phyloP scores from a whole-genome alignment of 2,888 invertebrate genomes.

The Penaeus monodon region DNA sequence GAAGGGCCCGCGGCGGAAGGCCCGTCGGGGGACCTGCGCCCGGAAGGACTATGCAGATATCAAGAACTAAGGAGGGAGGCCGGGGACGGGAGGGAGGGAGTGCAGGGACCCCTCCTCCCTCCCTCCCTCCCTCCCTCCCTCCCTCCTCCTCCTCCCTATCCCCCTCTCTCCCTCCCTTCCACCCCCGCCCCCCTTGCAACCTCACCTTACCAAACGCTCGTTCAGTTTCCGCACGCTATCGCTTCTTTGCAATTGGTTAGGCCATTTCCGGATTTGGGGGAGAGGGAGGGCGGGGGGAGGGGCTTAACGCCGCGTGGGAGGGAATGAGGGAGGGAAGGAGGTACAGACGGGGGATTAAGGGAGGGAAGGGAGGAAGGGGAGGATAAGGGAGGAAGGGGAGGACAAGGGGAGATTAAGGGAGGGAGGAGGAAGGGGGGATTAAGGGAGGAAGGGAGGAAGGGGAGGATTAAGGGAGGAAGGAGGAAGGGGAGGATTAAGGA shows the following conservation, averaged over 20 bases:
- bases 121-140: not conserved
- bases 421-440: too few relatives aligned
- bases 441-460: too few relatives aligned
- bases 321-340: not conserved
- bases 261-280: not conserved
- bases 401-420: too few relatives aligned
- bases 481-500: too few relatives aligned
- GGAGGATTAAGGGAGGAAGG: too few relatives aligned
- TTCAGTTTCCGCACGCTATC: slow-evolving; percentile 1
- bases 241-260: not conserved
- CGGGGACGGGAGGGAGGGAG: not conserved
- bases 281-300: not conserved
- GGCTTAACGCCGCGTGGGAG: not conserved
- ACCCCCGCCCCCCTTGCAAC: not conserved
- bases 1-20: too few relatives aligned
- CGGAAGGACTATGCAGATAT: too few relatives aligned
- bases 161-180: slow-evolving; percentile 8
- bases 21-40: too few relatives aligned
- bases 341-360: not conserved
- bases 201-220: not conserved
- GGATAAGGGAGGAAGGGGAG: not conserved
- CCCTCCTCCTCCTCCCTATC: not conserved
- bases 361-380: not conserved
- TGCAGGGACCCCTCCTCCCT: not conserved
- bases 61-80: too few relatives aligned